A percentile compares a stretch with the other conserved stretches of the same genome.
These are phyloP conservation scores for Lasioglossum malachurum DNA, from an alignment of 2,888 invertebrate genomes.

Conservation along the genomic window DNA sequence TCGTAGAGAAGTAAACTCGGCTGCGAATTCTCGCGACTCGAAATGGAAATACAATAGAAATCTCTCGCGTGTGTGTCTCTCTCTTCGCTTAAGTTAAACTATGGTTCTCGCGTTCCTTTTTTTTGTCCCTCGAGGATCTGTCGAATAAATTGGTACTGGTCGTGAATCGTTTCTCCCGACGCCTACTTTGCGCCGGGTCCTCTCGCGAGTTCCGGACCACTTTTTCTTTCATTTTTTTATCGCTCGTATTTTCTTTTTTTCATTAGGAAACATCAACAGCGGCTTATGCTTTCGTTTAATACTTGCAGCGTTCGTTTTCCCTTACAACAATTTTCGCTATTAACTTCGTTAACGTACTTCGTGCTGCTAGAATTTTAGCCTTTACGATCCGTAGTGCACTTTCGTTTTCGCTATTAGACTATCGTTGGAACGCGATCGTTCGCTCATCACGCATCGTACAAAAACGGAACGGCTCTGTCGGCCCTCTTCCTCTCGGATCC, in stretches of 20 bases:
- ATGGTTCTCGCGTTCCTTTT: constrained; percentile 12
- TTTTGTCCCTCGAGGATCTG: constrained; percentile 37
- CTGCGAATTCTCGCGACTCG: constrained; percentile 36
- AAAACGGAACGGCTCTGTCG: constrained; percentile 58
- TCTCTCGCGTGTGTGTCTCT: constrained; percentile 41
- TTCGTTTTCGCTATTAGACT: constrained; percentile 69
- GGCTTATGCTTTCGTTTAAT: constrained; percentile 63
- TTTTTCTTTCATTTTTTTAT: constrained; percentile 26
- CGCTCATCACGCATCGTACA: constrained; percentile 52
- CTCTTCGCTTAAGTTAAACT: constrained; percentile 31
- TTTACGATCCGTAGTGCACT: constrained; percentile 77
- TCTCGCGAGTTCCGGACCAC: neutral
- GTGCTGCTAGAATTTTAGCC: constrained; percentile 78
- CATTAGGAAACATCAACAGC: constrained; percentile 72
- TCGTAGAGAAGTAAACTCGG: constrained; percentile 32
- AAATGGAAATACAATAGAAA: constrained; percentile 63
- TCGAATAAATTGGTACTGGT: constrained; percentile 57
- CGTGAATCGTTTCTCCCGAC: constrained; percentile 33
- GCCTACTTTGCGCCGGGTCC: constrained; percentile 30
- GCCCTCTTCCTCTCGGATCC: constrained; percentile 32
- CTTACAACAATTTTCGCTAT: constrained; percentile 77
- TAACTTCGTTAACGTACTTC: constrained; percentile 75
- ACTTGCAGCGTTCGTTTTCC: constrained; percentile 63
- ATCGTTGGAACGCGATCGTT: constrained; percentile 63
- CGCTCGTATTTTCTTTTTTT: constrained; percentile 43